Conservation (phyloP, 2,888 invertebrate species). For the Limnephilus lunatus region DNA sequence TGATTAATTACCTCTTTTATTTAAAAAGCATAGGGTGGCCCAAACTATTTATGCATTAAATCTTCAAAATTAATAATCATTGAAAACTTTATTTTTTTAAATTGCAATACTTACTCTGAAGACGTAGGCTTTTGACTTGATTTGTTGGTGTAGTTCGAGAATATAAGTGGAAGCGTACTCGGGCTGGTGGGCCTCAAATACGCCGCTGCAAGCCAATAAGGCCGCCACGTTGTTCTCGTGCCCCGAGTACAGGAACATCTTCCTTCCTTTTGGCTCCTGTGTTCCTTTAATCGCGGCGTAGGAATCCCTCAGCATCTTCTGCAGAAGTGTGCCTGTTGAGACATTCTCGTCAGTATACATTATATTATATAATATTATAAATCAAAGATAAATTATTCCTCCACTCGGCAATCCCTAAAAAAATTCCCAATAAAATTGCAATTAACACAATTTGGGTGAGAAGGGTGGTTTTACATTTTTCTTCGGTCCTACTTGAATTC, state of each 20-base stretch:
- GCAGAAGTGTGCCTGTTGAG: conserved; percentile 74
- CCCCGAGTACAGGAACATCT: conserved; percentile 77
- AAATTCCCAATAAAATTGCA: neutral
- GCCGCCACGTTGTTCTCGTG: conserved; percentile 82
- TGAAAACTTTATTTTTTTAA: neutral
- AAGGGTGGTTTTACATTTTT: no score
- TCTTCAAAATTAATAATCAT: neutral
- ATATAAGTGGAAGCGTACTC: conserved; percentile 78
- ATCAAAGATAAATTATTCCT: neutral
- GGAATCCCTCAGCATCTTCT: conserved; percentile 72
- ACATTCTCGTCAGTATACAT: neutral
- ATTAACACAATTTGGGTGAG: neutral
- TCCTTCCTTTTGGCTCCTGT: conserved; percentile 69
- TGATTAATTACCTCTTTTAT: neutral
- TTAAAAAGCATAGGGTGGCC: neutral
- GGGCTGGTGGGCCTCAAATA: conserved; percentile 78
- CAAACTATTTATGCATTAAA: neutral
- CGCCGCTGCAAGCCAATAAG: conserved; percentile 77
- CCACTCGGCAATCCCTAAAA: neutral
- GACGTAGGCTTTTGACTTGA: conserved; percentile 70
- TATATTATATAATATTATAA: neutral
- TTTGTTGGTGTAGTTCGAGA: conserved; percentile 75
- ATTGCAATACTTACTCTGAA: conserved; percentile 72
- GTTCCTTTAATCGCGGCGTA: conserved; percentile 62
- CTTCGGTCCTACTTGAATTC: no score